phyloP scores from a whole-genome alignment of 1,140 invertebrate genomes.

The Heliothis virescens region DNA sequence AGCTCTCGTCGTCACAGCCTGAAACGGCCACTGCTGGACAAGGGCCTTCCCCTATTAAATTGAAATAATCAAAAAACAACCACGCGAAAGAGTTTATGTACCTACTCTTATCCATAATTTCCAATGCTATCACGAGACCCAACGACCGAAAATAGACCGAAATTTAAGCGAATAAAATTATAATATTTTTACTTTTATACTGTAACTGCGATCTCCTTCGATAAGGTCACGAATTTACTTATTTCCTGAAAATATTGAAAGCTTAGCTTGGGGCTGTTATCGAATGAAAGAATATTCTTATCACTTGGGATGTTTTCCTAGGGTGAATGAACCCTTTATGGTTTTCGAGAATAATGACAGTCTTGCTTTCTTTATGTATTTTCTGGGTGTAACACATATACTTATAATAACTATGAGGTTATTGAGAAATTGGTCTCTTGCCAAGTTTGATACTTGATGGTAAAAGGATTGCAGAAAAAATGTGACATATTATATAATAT shows the following conservation, averaged over 20 bases:
- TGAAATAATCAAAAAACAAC: too few species aligned
- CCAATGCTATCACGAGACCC: neutral
- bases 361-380: neutral
- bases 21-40: too few species aligned
- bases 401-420: neutral
- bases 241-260: constrained; percentile 29
- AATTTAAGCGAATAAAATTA: neutral
- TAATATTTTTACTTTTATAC: neutral
- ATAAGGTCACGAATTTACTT: constrained; percentile 20
- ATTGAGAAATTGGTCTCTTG: neutral
- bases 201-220: neutral
- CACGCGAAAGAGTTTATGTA: too few species aligned
- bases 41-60: too few species aligned
- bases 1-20: too few species aligned
- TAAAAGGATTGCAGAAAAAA: too few species aligned
- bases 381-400: neutral
- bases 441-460: too few species aligned
- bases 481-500: too few species aligned
- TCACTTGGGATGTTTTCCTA: neutral
- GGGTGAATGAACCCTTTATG: neutral
- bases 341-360: neutral
- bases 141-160: too few species aligned
- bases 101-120: too few species aligned
- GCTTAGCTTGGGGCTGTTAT: neutral
- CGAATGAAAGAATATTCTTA: constrained; percentile 35